A percentile compares a stretch with the other conserved stretches of the same genome.
phyloP scores from a whole-genome alignment of 2,888 invertebrate genomes.

The Ophioninae sp. region DNA sequence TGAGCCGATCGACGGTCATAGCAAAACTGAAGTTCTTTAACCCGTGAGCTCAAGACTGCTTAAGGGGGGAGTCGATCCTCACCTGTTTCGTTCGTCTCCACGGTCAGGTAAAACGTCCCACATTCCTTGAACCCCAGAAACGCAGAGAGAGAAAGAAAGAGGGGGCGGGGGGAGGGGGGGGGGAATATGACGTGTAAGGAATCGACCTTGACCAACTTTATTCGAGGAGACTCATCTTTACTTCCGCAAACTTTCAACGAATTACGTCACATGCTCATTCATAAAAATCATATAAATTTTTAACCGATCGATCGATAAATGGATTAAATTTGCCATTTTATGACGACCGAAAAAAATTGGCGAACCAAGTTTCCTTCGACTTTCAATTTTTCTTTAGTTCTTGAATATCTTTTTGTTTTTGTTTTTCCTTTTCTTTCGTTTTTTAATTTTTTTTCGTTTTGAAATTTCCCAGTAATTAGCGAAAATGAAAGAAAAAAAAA shows the following conservation, averaged over 20 bases:
- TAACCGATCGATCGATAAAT: background rate
- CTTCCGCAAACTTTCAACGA: slow-evolving; percentile 59
- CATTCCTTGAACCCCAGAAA: slow-evolving; percentile 43
- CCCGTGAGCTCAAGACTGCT: slow-evolving; percentile 64
- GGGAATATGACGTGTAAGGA: slow-evolving; percentile 30
- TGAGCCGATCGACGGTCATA: slow-evolving; percentile 75
- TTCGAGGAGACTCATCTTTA: slow-evolving; percentile 32
- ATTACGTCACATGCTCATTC: slow-evolving; percentile 49
- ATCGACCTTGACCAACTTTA: slow-evolving; percentile 71
- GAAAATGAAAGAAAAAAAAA: background rate
- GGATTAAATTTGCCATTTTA: background rate
- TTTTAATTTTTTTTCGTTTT: background rate
- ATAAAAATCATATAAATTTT: slow-evolving; percentile 32
- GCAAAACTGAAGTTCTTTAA: slow-evolving; percentile 77
- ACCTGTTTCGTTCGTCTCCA: slow-evolving; percentile 50
- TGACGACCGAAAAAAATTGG: background rate
- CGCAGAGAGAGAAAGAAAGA: background rate
- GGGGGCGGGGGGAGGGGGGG: slow-evolving; percentile 39
- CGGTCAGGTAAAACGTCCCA: slow-evolving; percentile 50
- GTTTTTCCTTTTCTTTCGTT: background rate
- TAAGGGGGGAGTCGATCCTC: slow-evolving; percentile 61
- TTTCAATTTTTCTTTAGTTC: background rate
- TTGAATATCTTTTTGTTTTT: background rate
- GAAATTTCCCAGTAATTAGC: no score
- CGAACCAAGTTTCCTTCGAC: background rate